Base-by-base conservation (phyloP, 1,140 invertebrate genomes). In the Drosophila sp. region DNA sequence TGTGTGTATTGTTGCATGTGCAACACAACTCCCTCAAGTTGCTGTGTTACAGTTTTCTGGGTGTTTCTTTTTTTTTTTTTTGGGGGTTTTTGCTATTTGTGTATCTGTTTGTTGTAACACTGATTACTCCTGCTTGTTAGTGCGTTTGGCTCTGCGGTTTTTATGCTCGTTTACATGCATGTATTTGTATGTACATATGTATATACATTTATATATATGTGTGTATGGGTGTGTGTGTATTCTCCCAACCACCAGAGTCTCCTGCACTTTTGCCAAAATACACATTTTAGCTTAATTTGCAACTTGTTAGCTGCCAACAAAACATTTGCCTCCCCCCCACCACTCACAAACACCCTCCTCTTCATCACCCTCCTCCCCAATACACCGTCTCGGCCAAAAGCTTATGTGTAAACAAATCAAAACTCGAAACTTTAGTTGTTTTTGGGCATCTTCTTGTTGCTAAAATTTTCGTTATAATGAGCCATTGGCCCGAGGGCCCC, bases 271-370 rank as follows among this genome's bases (percentile, higher is more conserved):
- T 84, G 81, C 77, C 81, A 85, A 85, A 85, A 80, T 80, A 85
- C 78, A 85, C 74, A 86, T 85, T 85, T 85, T 79, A 82, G 82
- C 82, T 85, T 87, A 86, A 85, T 85, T 85, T 86, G 84, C 82
- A 87, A 85, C 82, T 85, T 86, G 82, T 86, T 86, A 87, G 83
- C 83, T 86, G 83, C 64, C 82, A 79, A 83, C 79, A 81, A 82
- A 81, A 74, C 74, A 74, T 61, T 80, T 73, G 60, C 27, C 38
- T 8, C 17, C 10, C 30, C 17, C 27, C 27, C 58, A 5, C 10
- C 1, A 27, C 44, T 47, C 44, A 25, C 1, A 8, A 7, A 25
- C 23, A 47, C 7, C 23, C 2, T 47, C 44, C 25, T 47, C n/a
- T 8, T 47, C 6, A 27, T 3, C 10, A 38, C 35, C 7, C 5